phyloP scores from a whole-genome alignment of 1,140 invertebrate species.

The Cyrtorhinus lividipennis region DNA sequence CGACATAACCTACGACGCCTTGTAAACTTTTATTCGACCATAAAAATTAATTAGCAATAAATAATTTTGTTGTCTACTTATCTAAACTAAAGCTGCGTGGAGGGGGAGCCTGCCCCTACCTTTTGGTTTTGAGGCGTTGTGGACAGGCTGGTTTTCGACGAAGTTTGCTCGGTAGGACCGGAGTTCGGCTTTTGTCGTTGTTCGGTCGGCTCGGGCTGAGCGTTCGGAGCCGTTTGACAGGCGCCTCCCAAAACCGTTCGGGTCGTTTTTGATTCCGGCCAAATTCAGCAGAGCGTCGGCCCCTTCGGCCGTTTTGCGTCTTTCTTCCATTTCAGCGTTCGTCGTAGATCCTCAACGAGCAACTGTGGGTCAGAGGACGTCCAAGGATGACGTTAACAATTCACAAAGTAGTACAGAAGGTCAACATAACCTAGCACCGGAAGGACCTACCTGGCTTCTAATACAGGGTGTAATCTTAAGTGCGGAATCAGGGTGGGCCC shows the following conservation, averaged over 20 bases:
- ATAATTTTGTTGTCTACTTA: not conserved
- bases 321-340: conserved; percentile 39
- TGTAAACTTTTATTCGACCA: not conserved
- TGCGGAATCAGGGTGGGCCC: too few relatives aligned
- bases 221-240: not conserved
- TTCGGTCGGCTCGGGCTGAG: not conserved
- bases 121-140: conserved; percentile 15
- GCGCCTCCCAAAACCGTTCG: not conserved
- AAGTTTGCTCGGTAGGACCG: not conserved
- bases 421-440: too few relatives aligned
- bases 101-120: conserved; percentile 11
- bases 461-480: too few relatives aligned
- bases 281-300: conserved; percentile 56
- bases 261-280: conserved; percentile 40
- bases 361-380: conserved; percentile 26
- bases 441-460: too few relatives aligned
- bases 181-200: conserved; percentile 6
- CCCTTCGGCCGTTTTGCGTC: conserved; percentile 59
- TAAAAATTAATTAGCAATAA: conserved; percentile 6
- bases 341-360: conserved; percentile 14
- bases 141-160: conserved; percentile 14
- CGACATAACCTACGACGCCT: not conserved
- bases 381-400: too few relatives aligned
- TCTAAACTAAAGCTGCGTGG: conserved; percentile 4
- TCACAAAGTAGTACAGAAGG: too few relatives aligned